A percentile compares a stretch with the other conserved stretches of the same genome.
Evolutionary conservation across 1,140 invertebrate species (phyloP).

Genomic region (Physella acuta): DNA sequence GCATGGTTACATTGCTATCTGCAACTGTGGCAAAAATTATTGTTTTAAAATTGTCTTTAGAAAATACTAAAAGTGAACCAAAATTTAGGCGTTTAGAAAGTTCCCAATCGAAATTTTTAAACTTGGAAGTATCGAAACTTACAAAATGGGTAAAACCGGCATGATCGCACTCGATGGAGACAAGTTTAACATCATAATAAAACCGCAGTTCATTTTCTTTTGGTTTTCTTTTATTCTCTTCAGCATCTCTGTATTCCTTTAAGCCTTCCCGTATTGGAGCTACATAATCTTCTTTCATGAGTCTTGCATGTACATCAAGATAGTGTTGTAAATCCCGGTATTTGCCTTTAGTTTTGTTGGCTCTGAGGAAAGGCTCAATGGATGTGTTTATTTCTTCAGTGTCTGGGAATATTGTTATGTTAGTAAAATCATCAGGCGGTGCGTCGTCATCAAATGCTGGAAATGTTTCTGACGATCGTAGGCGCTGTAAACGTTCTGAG

Average conservation of each 20-base stretch:
- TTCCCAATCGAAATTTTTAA: slow-evolving; percentile 46
- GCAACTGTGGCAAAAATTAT: slow-evolving; percentile 69
- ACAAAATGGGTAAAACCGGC: slow-evolving; percentile 38
- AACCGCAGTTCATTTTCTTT: slow-evolving; percentile 36
- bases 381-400: slow-evolving; percentile 5
- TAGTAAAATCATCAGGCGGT: slow-evolving; percentile 11
- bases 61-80: slow-evolving; percentile 72
- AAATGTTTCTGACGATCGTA: too few relatives aligned
- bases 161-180: slow-evolving; percentile 37
- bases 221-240: slow-evolving; percentile 2
- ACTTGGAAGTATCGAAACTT: slow-evolving; percentile 34
- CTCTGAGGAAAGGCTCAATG: slow-evolving; percentile 57
- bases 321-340: slow-evolving; percentile 70
- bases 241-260: slow-evolving; percentile 31
- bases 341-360: slow-evolving; percentile 66
- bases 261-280: slow-evolving; percentile 58
- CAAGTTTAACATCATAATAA: slow-evolving; percentile 40
- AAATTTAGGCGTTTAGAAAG: slow-evolving; percentile 67
- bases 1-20: slow-evolving; percentile 60
- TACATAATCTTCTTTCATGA: slow-evolving; percentile 73
- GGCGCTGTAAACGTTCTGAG: too few relatives aligned
- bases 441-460: slow-evolving; percentile 5
- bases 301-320: slow-evolving; percentile 74
- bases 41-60: slow-evolving; percentile 68
- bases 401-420: slow-evolving; percentile 15